Evolutionary conservation across 2,797 vertebrate species (phyloP).

Genomic region (Lophius americanus): DNA sequence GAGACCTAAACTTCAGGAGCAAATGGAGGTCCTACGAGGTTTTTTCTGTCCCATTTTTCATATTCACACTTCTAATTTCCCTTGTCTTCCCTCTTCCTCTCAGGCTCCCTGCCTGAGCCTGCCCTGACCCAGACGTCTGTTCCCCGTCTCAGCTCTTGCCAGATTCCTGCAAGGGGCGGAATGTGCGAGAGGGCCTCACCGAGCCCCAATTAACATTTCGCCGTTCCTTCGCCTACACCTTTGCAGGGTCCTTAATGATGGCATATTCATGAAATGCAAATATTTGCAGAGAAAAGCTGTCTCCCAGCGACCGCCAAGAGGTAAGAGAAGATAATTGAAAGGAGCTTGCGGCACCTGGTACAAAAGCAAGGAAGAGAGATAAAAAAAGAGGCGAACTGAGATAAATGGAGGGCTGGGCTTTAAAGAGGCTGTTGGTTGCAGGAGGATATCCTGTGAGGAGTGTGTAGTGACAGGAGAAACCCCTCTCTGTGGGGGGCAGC

Average conservation of each 20-base stretch:
- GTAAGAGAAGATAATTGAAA: constrained; percentile 70
- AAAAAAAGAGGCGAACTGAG: constrained; percentile 42
- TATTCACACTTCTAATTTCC: constrained; percentile 15
- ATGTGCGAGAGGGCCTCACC: constrained; percentile 65
- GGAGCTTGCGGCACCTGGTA: constrained; percentile 55
- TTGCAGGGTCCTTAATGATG: constrained; percentile 66
- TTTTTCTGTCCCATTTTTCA: constrained; percentile 22
- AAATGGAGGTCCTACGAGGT: constrained; percentile 12
- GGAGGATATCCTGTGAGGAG: constrained; percentile 56
- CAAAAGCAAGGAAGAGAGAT: constrained; percentile 24
- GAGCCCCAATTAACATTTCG: constrained; percentile 77
- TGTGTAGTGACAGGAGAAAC: constrained; percentile 66
- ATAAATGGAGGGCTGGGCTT: constrained; percentile 61
- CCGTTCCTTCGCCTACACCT: constrained; percentile 64
- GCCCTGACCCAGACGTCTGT: constrained; percentile 76
- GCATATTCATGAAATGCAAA: constrained; percentile 77
- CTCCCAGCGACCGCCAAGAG: constrained; percentile 63
- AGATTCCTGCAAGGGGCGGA: constrained; percentile 75
- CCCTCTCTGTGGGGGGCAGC: constrained; percentile 46
- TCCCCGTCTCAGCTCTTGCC: constrained; percentile 72
- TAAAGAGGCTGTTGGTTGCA: constrained; percentile 51
- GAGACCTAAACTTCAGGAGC: constrained; percentile 11
- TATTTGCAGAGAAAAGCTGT: constrained; percentile 75
- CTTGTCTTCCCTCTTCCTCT: constrained; percentile 20
- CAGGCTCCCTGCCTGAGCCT: constrained; percentile 54